Base-by-base conservation (phyloP, 2,888 invertebrate species). In the Andrena flavipes region DNA sequence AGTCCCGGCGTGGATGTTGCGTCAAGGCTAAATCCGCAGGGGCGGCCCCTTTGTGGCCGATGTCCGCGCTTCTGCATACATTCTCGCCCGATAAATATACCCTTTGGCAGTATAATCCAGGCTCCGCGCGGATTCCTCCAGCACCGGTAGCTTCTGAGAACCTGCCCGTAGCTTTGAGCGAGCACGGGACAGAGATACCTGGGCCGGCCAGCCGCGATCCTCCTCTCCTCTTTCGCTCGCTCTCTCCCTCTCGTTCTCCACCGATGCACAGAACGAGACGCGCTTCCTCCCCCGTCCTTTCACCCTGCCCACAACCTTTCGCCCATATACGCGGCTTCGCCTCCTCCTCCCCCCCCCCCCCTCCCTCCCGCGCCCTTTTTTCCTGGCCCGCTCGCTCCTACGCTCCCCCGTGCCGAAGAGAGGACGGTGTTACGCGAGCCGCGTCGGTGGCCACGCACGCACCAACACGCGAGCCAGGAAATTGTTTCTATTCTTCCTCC, bases 31-130 rank as follows among this genome's bases (percentile, higher is more conserved):
- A 91, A 91, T 92, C 92, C 91, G 89, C 88, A 90, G 84, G 91
- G 91, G 93, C 93, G 93, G 93, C 88, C 91, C 91, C 93, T 93
- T 93, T 93, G 93, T 93, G 91, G 56, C 87, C 92, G 90, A 93
- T 92, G 93, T 92, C 92, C 93, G 93, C 93, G 93, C 92, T 93
- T 93, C 93, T 93, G 93, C 93, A 93, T 92, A 92, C 92, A 93
- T 93, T 93, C 93, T 93, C 93, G 93, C 93, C 93, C 93, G 93
- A 93, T 93, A 93, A 93, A 93, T 93, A 93, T 93, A 93, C 93
- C 93, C 93, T 93, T 93, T 93, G 93, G 93, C 93, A 93, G 93
- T 92, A 93, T 93, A 93, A 93, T 93, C 93, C 93, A 89, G 42
- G 90, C 91, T 92, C 90, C 90, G 81, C 89, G 89, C 91, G 90